A percentile compares a stretch with the other conserved stretches of the same genome.
phyloP scores from a whole-genome alignment of 2,888 invertebrate species.

The Drosophila leonis region DNA sequence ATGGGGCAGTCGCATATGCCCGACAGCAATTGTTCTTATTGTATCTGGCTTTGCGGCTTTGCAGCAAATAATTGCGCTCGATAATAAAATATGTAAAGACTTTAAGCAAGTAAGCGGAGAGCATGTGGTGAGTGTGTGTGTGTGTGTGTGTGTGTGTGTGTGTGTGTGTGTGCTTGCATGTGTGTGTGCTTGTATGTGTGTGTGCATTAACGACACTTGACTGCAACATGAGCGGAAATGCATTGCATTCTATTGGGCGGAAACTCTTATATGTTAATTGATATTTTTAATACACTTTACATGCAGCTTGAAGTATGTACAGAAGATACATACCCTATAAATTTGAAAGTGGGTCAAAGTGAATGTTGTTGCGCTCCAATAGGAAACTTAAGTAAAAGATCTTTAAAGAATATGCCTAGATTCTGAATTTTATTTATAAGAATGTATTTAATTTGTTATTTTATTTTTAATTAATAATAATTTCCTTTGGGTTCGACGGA shows the following conservation, averaged over 20 bases:
- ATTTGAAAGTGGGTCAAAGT: not conserved
- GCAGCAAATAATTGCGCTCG: conserved; percentile 8
- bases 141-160: not conserved
- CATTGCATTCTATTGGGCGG: not conserved
- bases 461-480: too few species aligned
- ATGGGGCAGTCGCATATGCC: not conserved
- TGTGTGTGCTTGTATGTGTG: not conserved
- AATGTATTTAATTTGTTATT: too few species aligned
- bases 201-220: conserved; percentile 9
- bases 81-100: not conserved
- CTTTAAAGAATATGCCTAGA: too few species aligned
- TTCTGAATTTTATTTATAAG: too few species aligned
- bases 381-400: not conserved
- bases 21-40: not conserved
- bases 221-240: not conserved
- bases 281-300: conserved; percentile 4
- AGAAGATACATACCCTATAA: not conserved
- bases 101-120: not conserved
- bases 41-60: conserved; percentile 13
- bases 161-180: not conserved
- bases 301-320: not conserved
- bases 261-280: conserved; percentile 13
- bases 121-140: not conserved
- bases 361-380: not conserved
- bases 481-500: too few species aligned